These are phyloP conservation scores for Harpalus rubripes DNA, from an alignment of 2,888 invertebrate species.

Conservation along the genomic window DNA sequence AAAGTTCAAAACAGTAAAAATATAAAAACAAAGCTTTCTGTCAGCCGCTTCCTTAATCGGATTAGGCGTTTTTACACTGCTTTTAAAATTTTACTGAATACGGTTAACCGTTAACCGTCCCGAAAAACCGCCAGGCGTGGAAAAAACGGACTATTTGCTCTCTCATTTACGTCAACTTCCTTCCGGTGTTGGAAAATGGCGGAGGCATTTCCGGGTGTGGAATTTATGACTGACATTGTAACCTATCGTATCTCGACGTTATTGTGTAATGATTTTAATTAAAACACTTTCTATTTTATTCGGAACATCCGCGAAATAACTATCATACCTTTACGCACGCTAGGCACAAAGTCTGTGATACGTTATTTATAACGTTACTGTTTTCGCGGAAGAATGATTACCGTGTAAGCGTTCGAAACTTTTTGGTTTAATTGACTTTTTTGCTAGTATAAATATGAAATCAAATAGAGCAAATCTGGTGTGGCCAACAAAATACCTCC, in stretches of 20 bases:
- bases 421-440: slow-evolving; percentile 7
- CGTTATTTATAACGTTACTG: slow-evolving; percentile 5
- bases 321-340: background rate
- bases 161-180: slow-evolving; percentile 59
- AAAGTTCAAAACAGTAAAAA: slow-evolving; percentile 59
- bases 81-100: slow-evolving; percentile 50
- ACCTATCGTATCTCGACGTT: background rate
- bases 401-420: background rate
- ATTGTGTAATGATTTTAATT: slow-evolving; percentile 33
- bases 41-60: slow-evolving; percentile 52
- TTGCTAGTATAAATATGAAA: too few relatives aligned
- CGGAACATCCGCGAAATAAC: slow-evolving; percentile 23
- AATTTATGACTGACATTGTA: slow-evolving; percentile 5
- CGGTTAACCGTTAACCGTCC: slow-evolving; percentile 54
- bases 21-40: slow-evolving; percentile 53
- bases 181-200: slow-evolving; percentile 50
- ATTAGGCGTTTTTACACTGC: slow-evolving; percentile 59
- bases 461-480: too few relatives aligned
- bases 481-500: too few relatives aligned
- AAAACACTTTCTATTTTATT: slow-evolving; percentile 52
- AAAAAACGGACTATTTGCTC: slow-evolving; percentile 56
- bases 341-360: slow-evolving; percentile 5
- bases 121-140: slow-evolving; percentile 49
- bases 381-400: background rate
- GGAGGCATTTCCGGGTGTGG: slow-evolving; percentile 19